These are phyloP conservation scores for Microtus agrestis DNA, from an alignment of 2,797 vertebrate genomes.

Conservation along the genomic window DNA sequence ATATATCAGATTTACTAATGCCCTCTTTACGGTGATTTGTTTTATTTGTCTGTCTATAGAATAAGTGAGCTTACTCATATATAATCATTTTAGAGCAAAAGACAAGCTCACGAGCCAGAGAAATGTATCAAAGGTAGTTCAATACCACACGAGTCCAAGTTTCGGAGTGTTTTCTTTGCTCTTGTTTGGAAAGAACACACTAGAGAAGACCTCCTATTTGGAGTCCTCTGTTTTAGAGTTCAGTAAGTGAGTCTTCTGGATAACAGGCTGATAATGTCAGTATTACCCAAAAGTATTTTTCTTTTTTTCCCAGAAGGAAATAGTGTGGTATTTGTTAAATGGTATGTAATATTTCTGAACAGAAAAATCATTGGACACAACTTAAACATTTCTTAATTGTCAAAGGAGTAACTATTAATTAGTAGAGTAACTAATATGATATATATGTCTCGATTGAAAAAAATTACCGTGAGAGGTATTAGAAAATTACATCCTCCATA, in stretches of 20 bases:
- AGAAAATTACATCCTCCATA: neutral
- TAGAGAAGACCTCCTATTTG: neutral
- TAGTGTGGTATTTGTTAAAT: constrained; percentile 42
- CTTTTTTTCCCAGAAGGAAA: neutral
- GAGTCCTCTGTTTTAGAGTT: neutral
- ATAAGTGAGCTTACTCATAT: neutral
- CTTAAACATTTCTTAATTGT: constrained; percentile 14
- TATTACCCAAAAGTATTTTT: neutral
- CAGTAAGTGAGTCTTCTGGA: constrained; percentile 54
- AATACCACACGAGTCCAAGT: constrained; percentile 34
- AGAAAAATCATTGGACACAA: neutral
- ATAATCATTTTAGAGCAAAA: constrained; percentile 59
- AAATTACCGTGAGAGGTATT: neutral
- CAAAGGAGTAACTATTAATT: neutral
- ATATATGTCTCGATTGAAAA: neutral
- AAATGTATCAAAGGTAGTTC: constrained; percentile 50
- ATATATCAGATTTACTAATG: constrained; percentile 43
- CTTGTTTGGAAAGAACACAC: constrained; percentile 40
- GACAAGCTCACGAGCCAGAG: constrained; percentile 22
- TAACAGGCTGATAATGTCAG: neutral
- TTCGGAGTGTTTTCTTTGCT: neutral
- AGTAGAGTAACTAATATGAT: neutral
- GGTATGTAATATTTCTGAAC: neutral
- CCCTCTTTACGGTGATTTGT: constrained; percentile 62
- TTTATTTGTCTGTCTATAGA: constrained; percentile 52